phyloP scores from a whole-genome alignment of 2,888 invertebrate species.

The Aspidiotus destructor region DNA sequence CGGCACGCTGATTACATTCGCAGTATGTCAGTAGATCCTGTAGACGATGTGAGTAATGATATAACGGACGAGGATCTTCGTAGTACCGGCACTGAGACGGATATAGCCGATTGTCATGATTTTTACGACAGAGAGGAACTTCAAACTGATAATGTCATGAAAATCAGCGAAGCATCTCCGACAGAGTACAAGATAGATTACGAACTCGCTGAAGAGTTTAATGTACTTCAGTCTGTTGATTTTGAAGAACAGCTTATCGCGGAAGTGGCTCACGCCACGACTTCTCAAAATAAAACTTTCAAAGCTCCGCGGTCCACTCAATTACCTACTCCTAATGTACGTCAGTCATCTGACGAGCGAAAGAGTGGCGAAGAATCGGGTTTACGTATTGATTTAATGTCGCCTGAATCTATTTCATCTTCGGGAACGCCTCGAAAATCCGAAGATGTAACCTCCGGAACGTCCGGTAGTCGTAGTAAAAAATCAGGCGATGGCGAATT shows the following conservation, averaged over 20 bases:
- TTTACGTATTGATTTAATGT: neutral
- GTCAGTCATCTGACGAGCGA: constrained; percentile 1
- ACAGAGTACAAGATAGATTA: constrained; percentile 25
- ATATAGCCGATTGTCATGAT: constrained; percentile 38
- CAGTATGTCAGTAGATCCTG: constrained; percentile 39
- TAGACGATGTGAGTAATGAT: constrained; percentile 49
- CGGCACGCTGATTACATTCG: constrained; percentile 1
- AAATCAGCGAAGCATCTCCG: constrained; percentile 26
- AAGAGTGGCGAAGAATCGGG: constrained; percentile 16
- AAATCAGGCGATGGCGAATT: constrained; percentile 8
- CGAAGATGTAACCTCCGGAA: constrained; percentile 7
- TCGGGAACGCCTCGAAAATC: neutral
- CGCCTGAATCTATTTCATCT: neutral
- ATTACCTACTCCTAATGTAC: neutral
- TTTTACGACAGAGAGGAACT: neutral
- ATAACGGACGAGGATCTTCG: constrained; percentile 58
- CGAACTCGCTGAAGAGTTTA: constrained; percentile 26
- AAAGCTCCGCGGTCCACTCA: neutral
- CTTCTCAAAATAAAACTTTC: neutral
- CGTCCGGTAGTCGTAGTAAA: neutral
- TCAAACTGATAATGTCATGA: neutral
- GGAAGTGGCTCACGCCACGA: constrained; percentile 9
- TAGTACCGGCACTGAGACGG: constrained; percentile 59
- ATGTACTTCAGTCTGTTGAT: constrained; percentile 14
- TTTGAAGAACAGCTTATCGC: constrained; percentile 23